Evolutionary conservation across 92 coral and sea anemone species (phyloP).

Genomic region (Nematostella vectensis): DNA sequence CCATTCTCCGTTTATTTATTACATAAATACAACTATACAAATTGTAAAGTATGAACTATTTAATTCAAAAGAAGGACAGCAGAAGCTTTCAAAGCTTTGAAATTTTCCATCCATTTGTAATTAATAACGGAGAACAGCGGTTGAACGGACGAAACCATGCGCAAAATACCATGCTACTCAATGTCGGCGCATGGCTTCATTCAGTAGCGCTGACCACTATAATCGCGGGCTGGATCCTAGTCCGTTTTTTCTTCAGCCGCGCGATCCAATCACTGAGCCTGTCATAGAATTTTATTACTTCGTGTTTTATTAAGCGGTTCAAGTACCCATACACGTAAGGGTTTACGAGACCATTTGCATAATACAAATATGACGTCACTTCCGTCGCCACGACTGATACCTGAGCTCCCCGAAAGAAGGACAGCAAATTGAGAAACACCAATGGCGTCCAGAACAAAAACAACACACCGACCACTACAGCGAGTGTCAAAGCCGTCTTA

Average conservation of each 20-base stretch:
- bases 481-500: conserved; percentile 50
- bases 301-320: conserved; percentile 52
- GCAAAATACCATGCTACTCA: too few species aligned
- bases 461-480: conserved; percentile 63
- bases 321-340: conserved; percentile 75
- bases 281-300: conserved; percentile 28
- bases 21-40: too few species aligned
- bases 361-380: conserved; percentile 49
- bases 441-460: conserved; percentile 77
- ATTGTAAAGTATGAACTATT: too few species aligned
- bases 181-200: too few species aligned
- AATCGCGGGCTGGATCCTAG: not conserved
- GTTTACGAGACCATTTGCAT: conserved; percentile 46
- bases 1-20: too few species aligned
- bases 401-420: conserved; percentile 18
- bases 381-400: conserved; percentile 17
- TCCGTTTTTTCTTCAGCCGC: not conserved
- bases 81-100: too few species aligned
- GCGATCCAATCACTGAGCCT: not conserved
- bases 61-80: too few species aligned
- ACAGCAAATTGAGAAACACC: conserved; percentile 48
- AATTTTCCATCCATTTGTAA: too few species aligned
- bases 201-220: too few species aligned
- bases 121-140: too few species aligned
- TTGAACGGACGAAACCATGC: too few species aligned